Percentiles rank a stretch among this genome's conserved stretches.
These are phyloP conservation scores for Nothoprocta perdicaria DNA, from an alignment of 2,113 vertebrate species.

Conservation along the genomic window DNA sequence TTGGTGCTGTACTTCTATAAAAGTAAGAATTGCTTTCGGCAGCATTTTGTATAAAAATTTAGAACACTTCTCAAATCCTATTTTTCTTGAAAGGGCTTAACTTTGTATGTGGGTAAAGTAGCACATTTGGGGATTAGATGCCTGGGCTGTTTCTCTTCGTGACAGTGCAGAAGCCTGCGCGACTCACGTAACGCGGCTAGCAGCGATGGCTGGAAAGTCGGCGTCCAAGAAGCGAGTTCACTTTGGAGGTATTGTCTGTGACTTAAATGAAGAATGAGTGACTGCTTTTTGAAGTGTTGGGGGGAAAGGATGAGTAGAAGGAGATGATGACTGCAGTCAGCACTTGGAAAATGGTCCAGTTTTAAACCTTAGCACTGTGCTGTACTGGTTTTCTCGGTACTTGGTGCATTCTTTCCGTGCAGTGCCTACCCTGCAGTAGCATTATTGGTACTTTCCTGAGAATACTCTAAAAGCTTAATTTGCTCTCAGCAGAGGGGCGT, in stretches of 20 bases:
- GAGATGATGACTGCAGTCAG: neutral
- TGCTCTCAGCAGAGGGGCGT: neutral
- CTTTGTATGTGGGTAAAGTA: neutral
- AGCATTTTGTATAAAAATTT: neutral
- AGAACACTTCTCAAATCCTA: neutral
- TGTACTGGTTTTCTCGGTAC: neutral
- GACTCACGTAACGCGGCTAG: conserved; percentile 68
- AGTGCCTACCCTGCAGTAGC: neutral
- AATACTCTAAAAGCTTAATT: neutral
- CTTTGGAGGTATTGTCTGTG: conserved; percentile 70
- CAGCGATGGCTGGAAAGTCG: conserved; percentile 70
- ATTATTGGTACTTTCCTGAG: neutral
- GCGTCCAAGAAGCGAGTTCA: conserved; percentile 76
- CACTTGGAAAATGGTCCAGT: neutral
- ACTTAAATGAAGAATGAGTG: neutral
- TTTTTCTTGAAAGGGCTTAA: neutral
- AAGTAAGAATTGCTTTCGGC: conserved; percentile 1
- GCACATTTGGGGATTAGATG: conserved; percentile 26
- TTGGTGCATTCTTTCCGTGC: neutral
- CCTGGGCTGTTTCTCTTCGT: neutral
- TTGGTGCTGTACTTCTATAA: neutral
- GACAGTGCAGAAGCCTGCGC: conserved; percentile 20
- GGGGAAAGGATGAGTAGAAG: neutral
- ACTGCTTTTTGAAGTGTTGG: neutral
- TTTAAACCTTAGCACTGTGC: neutral